Base-by-base conservation (phyloP, 2,113 vertebrate species). In the Cnemophilus loriae region DNA sequence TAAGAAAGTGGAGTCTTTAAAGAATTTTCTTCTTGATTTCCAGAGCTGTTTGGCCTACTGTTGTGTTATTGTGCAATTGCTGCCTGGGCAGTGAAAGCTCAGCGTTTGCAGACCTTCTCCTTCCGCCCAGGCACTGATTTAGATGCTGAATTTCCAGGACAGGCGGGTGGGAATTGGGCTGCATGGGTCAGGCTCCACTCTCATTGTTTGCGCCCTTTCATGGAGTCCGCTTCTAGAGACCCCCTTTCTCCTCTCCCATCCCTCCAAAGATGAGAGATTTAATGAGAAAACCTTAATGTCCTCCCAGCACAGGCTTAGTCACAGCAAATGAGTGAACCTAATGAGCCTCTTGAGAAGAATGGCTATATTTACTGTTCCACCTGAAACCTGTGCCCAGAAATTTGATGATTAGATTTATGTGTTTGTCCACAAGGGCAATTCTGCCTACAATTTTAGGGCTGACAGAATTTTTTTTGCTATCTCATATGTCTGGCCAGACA, bases 1-100 rank as follows among this genome's bases (percentile, higher is more conserved):
- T 89, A 81, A 81, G 65, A 93, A 95, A 95, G 49, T 61, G 27
- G 85, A 69, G 71, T 79, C 93, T 93, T 90, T 30, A 42, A 82
- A 82, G 65, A 89, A 70, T 87, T 91, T 84, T 94, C 27, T 59
- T 84, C 49, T 44, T 87, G 19, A 76, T 90, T 81, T 90, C 67
- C 74, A 87, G 88, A 91, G 87, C 81, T 85, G 17, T 93, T 94
- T 90, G 81, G 46, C 56, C 65, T 60, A 21, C 69, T 84, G 53
- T 91, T 68, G 65, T 79, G 56, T 76, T 82, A 83, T 53, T 73
- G n/a, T 90, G 46, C 63, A 64, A 5, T 57, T 80, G 41, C 53
- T 83, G 26, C 75, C 88, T 59, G 65, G 5, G 70, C 88, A 85
- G 15, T 80, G 55, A 68, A 71, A 85, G 82, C 67, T 61, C 50